These are phyloP conservation scores for Xestia sexstrigata DNA, from an alignment of 2,888 invertebrate genomes.

Conservation along the genomic window DNA sequence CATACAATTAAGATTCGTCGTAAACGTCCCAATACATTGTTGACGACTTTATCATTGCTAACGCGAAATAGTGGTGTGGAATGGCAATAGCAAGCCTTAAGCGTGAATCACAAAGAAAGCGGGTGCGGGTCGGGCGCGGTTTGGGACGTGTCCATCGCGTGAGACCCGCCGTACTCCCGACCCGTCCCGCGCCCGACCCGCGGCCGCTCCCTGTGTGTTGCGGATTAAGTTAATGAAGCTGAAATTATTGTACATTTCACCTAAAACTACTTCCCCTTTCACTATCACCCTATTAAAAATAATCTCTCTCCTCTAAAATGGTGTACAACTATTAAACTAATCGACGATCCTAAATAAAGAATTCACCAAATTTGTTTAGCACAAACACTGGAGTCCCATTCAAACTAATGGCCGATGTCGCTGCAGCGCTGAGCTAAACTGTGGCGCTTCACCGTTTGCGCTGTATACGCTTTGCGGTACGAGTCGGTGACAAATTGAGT, in stretches of 20 bases:
- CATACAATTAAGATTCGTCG: background rate
- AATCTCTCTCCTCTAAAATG: slow-evolving; percentile 20
- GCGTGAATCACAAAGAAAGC: background rate
- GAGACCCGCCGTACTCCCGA: background rate
- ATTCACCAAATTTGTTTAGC: slow-evolving; percentile 69
- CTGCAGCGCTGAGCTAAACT: slow-evolving; percentile 54
- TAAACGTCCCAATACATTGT: background rate
- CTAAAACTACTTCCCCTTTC: background rate
- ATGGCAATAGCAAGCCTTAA: background rate
- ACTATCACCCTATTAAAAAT: background rate
- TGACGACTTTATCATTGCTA: background rate
- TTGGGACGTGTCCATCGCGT: background rate
- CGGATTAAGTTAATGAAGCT: background rate
- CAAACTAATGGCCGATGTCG: slow-evolving; percentile 72
- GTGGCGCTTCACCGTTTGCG: slow-evolving; percentile 67
- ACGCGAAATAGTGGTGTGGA: background rate
- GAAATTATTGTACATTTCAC: background rate
- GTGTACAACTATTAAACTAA: slow-evolving; percentile 63
- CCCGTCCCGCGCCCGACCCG: background rate
- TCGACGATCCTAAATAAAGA: slow-evolving; percentile 68
- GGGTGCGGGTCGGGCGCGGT: background rate
- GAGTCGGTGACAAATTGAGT: slow-evolving; percentile 63
- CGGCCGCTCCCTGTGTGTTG: background rate
- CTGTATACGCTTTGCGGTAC: slow-evolving; percentile 51
- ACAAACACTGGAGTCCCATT: slow-evolving; percentile 68